Percentiles rank a stretch among this genome's conserved stretches.
Conservation (phyloP, 2,888 invertebrate species). For the Acanthopleura granulata region DNA sequence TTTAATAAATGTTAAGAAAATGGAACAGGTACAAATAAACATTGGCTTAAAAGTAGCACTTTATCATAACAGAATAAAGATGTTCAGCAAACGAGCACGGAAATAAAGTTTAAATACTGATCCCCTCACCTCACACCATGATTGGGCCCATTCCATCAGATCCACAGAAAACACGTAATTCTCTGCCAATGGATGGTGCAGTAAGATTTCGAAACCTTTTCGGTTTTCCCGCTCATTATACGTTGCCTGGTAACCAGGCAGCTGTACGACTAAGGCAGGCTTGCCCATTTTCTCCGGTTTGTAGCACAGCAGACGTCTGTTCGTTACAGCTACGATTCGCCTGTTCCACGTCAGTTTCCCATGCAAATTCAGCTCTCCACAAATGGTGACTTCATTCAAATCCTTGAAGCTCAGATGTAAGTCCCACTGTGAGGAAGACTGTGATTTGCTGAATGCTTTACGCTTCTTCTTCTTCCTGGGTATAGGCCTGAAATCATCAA, state of each 20-base stretch:
- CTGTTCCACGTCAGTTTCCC: conserved; percentile 60
- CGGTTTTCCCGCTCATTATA: conserved; percentile 49
- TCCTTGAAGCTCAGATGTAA: conserved; percentile 44
- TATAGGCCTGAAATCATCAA: conserved; percentile 36
- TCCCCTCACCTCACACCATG: conserved; percentile 57
- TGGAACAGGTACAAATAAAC: no score
- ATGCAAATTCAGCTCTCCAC: conserved; percentile 56
- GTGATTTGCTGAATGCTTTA: conserved; percentile 34
- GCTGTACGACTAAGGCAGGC: conserved; percentile 48
- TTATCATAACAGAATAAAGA: no score
- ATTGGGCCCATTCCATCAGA: conserved; percentile 56
- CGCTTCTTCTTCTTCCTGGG: conserved; percentile 43
- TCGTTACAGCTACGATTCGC: conserved; percentile 53
- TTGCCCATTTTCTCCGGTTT: conserved; percentile 57
- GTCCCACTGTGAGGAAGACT: conserved; percentile 47
- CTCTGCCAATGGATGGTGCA: conserved; percentile 54
- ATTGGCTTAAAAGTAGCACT: no score
- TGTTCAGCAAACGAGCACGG: no score
- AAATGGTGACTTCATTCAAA: conserved; percentile 48
- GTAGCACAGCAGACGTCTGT: conserved; percentile 53
- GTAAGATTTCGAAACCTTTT: conserved; percentile 54
- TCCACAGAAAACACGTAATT: conserved; percentile 55
- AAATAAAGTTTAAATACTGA: no score
- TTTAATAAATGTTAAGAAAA: no score
- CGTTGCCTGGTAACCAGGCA: conserved; percentile 52